These are phyloP conservation scores for Drosophila sechellia DNA, from an alignment of 1,140 invertebrate species.

Conservation along the genomic window DNA sequence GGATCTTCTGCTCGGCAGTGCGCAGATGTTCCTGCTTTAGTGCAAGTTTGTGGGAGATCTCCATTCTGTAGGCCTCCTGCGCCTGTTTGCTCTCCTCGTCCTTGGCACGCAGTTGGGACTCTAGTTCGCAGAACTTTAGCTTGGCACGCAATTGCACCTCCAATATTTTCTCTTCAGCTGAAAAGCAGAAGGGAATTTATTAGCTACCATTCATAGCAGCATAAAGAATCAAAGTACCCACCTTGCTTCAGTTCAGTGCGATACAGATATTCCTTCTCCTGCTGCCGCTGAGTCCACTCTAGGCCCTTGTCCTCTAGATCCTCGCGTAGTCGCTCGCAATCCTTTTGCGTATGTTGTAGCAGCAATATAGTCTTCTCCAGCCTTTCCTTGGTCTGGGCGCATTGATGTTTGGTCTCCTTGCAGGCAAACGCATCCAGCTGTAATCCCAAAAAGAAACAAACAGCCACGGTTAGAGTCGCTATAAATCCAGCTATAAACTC, in stretches of 20 bases:
- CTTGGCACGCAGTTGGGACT: conserved; percentile 67
- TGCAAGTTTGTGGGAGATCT: conserved; percentile 61
- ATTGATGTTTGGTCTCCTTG: conserved; percentile 85
- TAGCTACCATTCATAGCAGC: not conserved
- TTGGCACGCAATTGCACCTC: conserved; percentile 74
- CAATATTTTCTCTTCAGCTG: conserved; percentile 68
- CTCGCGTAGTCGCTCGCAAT: conserved; percentile 86
- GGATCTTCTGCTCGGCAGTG: conserved; percentile 60
- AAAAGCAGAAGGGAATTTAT: not conserved
- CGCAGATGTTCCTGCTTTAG: conserved; percentile 61
- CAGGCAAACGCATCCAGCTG: conserved; percentile 88
- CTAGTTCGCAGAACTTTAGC: conserved; percentile 58
- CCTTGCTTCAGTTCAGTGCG: conserved; percentile 74
- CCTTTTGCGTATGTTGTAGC: conserved; percentile 86
- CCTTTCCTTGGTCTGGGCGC: conserved; percentile 82
- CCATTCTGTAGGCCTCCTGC: conserved; percentile 62
- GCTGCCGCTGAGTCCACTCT: conserved; percentile 64
- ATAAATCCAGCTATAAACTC: conserved; percentile 39
- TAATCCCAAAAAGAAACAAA: conserved; percentile 54
- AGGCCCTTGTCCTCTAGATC: conserved; percentile 85
- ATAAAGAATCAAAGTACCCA: conserved; percentile 3
- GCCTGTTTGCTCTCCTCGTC: conserved; percentile 58
- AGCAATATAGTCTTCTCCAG: conserved; percentile 85
- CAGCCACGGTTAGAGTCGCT: conserved; percentile 26
- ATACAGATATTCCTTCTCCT: conserved; percentile 64